These are phyloP conservation scores for Nycteola revayana DNA, from an alignment of 2,888 invertebrate species.

Conservation along the genomic window DNA sequence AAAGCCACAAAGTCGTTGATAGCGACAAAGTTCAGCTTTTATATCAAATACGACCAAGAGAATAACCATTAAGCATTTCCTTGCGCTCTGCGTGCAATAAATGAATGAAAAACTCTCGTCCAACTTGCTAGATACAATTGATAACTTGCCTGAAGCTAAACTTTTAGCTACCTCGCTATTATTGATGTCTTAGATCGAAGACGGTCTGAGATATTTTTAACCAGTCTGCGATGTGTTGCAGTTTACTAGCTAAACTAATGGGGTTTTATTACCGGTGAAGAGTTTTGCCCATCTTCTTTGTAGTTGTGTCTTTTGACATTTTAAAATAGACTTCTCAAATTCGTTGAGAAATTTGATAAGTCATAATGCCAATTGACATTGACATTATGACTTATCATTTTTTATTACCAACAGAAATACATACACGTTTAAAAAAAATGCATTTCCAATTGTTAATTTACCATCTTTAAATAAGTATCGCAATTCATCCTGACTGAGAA, in stretches of 20 bases:
- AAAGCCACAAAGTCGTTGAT: slow-evolving; percentile 47
- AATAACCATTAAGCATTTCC: slow-evolving; percentile 71
- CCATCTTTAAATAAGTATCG: too few species aligned
- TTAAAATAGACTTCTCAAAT: too few species aligned
- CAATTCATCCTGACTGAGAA: too few species aligned
- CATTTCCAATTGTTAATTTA: too few species aligned
- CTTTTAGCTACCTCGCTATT: slow-evolving; percentile 66
- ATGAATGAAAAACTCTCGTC: slow-evolving; percentile 64
- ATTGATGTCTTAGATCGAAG: slow-evolving; percentile 55
- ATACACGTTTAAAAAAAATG: too few species aligned
- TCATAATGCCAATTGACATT: too few species aligned
- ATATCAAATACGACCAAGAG: slow-evolving; percentile 58
- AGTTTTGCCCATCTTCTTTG: slow-evolving; percentile 9
- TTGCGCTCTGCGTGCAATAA: slow-evolving; percentile 64
- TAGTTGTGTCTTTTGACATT: too few species aligned
- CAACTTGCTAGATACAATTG: slow-evolving; percentile 69
- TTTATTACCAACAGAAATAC: too few species aligned
- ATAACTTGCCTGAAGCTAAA: slow-evolving; percentile 66
- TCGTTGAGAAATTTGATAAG: too few species aligned
- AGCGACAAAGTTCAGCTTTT: slow-evolving; percentile 59
- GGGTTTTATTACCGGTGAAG: slow-evolving; percentile 24
- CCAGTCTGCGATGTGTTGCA: slow-evolving; percentile 37
- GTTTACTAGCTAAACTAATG: slow-evolving; percentile 33
- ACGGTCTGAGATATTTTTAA: slow-evolving; percentile 47
- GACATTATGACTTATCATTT: too few species aligned